phyloP scores from a whole-genome alignment of 2,113 vertebrate genomes.

The Channa maculata region DNA sequence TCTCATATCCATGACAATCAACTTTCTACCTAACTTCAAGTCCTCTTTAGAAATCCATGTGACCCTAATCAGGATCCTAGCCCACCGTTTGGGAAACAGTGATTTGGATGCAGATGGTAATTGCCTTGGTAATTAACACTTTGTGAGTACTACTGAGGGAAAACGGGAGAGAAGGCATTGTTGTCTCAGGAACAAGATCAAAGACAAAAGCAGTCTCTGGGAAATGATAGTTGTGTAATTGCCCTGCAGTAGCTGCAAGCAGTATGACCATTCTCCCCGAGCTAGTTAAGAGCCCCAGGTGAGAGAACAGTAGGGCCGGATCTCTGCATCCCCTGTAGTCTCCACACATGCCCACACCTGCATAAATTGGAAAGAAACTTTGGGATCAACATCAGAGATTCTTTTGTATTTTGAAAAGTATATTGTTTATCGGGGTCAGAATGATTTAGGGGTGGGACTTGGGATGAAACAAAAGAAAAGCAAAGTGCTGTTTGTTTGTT shows the following conservation, averaged over 20 bases:
- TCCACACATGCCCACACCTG: slow-evolving; percentile 50
- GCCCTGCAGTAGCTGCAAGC: slow-evolving; percentile 72
- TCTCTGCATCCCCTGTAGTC: slow-evolving; percentile 56
- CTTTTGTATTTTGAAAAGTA: slow-evolving; percentile 67
- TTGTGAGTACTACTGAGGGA: slow-evolving; percentile 60
- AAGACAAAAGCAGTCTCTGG: slow-evolving; percentile 75
- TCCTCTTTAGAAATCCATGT: slow-evolving; percentile 30
- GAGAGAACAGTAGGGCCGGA: slow-evolving; percentile 62
- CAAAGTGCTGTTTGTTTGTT: slow-evolving; percentile 63
- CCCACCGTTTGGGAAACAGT: slow-evolving; percentile 36
- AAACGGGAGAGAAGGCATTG: slow-evolving; percentile 68
- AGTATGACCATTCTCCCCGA: slow-evolving; percentile 66
- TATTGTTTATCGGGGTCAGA: slow-evolving; percentile 75
- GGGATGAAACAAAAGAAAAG: slow-evolving; percentile 72
- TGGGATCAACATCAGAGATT: slow-evolving; percentile 70
- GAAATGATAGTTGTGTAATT: slow-evolving; percentile 82
- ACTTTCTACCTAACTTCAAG: slow-evolving; percentile 24
- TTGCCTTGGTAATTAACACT: slow-evolving; percentile 78
- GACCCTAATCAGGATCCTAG: slow-evolving; percentile 53
- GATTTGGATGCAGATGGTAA: slow-evolving; percentile 76
- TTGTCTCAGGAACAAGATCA: slow-evolving; percentile 81
- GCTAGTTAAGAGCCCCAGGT: slow-evolving; percentile 79
- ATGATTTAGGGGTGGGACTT: slow-evolving; percentile 70
- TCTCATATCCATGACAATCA: not conserved
- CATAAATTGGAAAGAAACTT: slow-evolving; percentile 62